Conservation (phyloP, 2,797 vertebrate species). For the Microctenopoma steveboyesi region DNA sequence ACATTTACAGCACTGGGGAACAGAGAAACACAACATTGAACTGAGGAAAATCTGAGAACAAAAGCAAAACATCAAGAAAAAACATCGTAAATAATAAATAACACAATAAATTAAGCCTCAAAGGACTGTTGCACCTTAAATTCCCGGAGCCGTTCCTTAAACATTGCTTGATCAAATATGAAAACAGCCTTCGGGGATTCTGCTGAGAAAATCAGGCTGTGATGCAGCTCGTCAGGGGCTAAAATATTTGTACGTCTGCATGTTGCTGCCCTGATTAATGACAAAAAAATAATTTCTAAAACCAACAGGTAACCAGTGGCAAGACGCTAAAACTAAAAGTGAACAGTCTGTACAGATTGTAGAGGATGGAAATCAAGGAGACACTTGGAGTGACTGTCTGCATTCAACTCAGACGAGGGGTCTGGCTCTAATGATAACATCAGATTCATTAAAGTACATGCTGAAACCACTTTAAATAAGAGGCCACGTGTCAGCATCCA, state of each 20-base stretch:
- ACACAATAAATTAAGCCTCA: not conserved
- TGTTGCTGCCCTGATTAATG: conserved; percentile 25
- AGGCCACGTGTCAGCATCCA: conserved; percentile 11
- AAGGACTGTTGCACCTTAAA: not conserved
- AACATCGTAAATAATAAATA: not conserved
- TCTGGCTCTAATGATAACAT: not conserved
- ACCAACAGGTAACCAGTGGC: conserved; percentile 30
- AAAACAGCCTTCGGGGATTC: conserved; percentile 1
- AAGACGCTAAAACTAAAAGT: conserved; percentile 2
- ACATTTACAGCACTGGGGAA: not conserved
- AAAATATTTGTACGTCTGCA: conserved; percentile 33
- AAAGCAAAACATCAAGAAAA: not conserved
- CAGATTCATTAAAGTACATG: not conserved
- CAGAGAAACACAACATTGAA: not conserved
- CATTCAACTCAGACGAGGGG: not conserved
- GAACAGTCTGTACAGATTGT: not conserved
- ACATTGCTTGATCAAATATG: conserved; percentile 23
- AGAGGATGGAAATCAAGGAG: not conserved
- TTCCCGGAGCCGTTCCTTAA: not conserved
- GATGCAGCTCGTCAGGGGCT: conserved; percentile 37
- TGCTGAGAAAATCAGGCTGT: conserved; percentile 14
- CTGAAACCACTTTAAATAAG: conserved; percentile 15
- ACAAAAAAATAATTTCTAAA: conserved; percentile 21
- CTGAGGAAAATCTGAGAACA: not conserved
- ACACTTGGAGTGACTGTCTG: not conserved